phyloP scores from a whole-genome alignment of 2,797 vertebrate genomes.

The Decapterus maruadsi region DNA sequence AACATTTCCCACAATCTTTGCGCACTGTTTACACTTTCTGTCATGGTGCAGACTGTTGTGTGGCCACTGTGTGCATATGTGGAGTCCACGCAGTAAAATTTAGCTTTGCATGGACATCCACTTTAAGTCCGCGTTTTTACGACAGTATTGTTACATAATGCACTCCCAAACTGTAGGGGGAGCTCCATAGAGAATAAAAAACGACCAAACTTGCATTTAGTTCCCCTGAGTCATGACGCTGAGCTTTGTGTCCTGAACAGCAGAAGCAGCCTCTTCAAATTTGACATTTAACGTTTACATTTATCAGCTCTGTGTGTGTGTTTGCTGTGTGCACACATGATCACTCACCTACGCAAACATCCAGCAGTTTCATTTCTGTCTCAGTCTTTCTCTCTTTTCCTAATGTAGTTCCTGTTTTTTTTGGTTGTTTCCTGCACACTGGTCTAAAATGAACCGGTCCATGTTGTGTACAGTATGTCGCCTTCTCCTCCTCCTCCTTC shows the following conservation, averaged over 20 bases:
- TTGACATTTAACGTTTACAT: not conserved
- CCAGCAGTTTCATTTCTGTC: constrained; percentile 1
- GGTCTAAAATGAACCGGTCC: constrained; percentile 40
- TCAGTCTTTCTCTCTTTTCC: constrained; percentile 6
- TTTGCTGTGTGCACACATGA: not conserved
- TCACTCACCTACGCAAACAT: constrained; percentile 22
- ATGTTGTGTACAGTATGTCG: constrained; percentile 27
- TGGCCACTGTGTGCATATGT: too few relatives aligned
- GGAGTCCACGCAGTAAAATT: too few relatives aligned
- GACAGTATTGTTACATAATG: too few relatives aligned
- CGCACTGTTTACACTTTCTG: too few relatives aligned
- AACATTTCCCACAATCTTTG: too few relatives aligned
- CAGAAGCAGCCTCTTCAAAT: not conserved
- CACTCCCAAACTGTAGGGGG: too few relatives aligned
- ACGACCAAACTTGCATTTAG: too few relatives aligned
- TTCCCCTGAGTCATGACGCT: not conserved
- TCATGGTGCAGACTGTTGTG: too few relatives aligned
- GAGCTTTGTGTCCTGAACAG: not conserved
- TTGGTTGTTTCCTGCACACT: constrained; percentile 5
- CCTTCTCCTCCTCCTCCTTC: constrained; percentile 43
- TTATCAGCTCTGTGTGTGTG: not conserved
- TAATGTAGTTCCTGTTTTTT: constrained; percentile 31
- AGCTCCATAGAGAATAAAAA: too few relatives aligned
- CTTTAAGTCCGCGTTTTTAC: too few relatives aligned
- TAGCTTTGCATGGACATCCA: too few relatives aligned